These are phyloP conservation scores for Ptychadena robeensis DNA, from an alignment of 2,797 vertebrate genomes.

Conservation along the genomic window DNA sequence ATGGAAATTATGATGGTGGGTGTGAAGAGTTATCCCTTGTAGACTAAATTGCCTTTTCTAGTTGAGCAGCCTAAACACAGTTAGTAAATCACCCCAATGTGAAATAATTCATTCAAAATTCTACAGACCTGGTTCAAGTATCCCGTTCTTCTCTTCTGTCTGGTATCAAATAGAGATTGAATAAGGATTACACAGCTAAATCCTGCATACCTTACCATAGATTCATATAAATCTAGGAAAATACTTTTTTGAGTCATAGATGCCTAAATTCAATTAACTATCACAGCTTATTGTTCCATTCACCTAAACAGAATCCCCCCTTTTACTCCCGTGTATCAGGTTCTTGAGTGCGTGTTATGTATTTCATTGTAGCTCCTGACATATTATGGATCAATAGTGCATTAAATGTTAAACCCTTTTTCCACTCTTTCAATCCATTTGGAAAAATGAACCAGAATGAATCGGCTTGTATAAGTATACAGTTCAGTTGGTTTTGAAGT, in stretches of 20 bases:
- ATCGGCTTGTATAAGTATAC: slow-evolving; percentile 6
- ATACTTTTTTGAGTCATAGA: neutral
- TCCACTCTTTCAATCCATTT: slow-evolving; percentile 45
- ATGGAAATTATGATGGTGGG: too few species aligned
- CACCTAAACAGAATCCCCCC: slow-evolving; percentile 14
- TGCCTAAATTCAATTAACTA: neutral
- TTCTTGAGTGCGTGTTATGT: slow-evolving; percentile 35
- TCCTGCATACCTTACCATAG: neutral
- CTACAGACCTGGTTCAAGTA: neutral
- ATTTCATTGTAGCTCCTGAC: slow-evolving; percentile 42
- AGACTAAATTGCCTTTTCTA: too few species aligned
- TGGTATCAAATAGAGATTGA: neutral
- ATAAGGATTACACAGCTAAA: neutral
- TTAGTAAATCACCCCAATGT: too few species aligned
- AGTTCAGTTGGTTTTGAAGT: slow-evolving; percentile 8
- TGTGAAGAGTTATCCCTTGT: too few species aligned
- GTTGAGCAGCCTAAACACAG: too few species aligned
- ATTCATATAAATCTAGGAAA: neutral
- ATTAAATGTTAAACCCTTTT: slow-evolving; percentile 55
- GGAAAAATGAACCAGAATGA: slow-evolving; percentile 31
- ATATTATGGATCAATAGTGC: slow-evolving; percentile 54
- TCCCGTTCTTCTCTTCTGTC: neutral
- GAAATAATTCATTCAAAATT: too few species aligned
- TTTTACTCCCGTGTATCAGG: slow-evolving; percentile 27
- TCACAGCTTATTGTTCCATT: slow-evolving; percentile 9